These are phyloP conservation scores for Corbicula japonica DNA, from an alignment of 2,888 invertebrate genomes.

Conservation along the genomic window DNA sequence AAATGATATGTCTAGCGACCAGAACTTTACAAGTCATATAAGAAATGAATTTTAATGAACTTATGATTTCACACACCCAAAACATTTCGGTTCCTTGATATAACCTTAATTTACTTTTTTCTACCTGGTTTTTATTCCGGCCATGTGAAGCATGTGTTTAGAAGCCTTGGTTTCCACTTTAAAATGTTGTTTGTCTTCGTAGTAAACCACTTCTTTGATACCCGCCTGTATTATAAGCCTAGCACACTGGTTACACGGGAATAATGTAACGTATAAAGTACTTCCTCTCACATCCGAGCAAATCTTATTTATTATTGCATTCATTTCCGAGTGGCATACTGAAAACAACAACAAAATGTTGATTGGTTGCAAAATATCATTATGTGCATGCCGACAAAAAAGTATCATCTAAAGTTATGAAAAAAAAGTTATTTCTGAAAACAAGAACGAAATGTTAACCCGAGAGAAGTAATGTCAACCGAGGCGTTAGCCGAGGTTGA, in stretches of 20 bases:
- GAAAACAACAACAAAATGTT: constrained; percentile 56
- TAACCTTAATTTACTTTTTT: too few species aligned
- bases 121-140: constrained; percentile 85
- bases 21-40: too few species aligned
- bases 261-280: constrained; percentile 94
- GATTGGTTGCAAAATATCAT: background rate
- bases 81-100: too few species aligned
- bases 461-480: background rate
- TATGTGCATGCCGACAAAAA: background rate
- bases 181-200: constrained; percentile 92
- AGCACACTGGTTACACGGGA: constrained; percentile 98
- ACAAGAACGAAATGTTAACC: background rate
- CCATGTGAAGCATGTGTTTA: constrained; percentile 52
- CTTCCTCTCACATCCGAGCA: constrained; percentile 91
- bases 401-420: background rate
- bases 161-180: constrained; percentile 88
- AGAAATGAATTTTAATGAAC: too few species aligned
- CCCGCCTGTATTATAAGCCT: constrained; percentile 98
- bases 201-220: constrained; percentile 90
- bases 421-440: background rate
- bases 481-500: background rate
- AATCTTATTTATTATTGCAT: constrained; percentile 97
- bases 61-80: too few species aligned
- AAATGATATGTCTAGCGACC: too few species aligned
- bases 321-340: constrained; percentile 99